These are phyloP conservation scores for Onthophagus taurus DNA, from an alignment of 1,140 invertebrate genomes.

Conservation along the genomic window DNA sequence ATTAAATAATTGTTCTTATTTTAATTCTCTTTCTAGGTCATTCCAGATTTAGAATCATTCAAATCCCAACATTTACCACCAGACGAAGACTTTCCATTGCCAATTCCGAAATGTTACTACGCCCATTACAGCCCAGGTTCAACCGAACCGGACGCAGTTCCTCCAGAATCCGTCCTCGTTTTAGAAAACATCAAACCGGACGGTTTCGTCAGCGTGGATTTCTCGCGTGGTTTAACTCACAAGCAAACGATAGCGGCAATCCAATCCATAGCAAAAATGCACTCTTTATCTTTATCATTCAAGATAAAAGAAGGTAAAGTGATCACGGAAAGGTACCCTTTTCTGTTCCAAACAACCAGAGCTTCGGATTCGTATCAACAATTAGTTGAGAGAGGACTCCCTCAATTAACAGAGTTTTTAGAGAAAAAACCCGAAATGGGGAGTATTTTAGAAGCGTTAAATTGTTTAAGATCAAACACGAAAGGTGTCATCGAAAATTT, in stretches of 20 bases:
- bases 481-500: slow-evolving; percentile 54
- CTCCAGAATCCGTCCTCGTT: slow-evolving; percentile 54
- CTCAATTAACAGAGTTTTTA: slow-evolving; percentile 60
- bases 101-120: slow-evolving; percentile 55
- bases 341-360: slow-evolving; percentile 63
- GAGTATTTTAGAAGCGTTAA: slow-evolving; percentile 43
- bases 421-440: slow-evolving; percentile 51
- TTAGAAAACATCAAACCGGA: slow-evolving; percentile 48
- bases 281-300: slow-evolving; percentile 57
- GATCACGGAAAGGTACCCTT: slow-evolving; percentile 56
- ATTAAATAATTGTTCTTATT: not conserved
- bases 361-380: slow-evolving; percentile 70
- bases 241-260: slow-evolving; percentile 56
- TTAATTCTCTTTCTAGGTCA: slow-evolving; percentile 42
- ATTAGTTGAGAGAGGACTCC: slow-evolving; percentile 60
- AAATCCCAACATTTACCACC: slow-evolving; percentile 38
- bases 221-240: slow-evolving; percentile 57
- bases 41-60: slow-evolving; percentile 50
- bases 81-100: slow-evolving; percentile 37
- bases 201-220: slow-evolving; percentile 48
- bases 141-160: slow-evolving; percentile 42
- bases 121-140: slow-evolving; percentile 48
- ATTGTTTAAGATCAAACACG: slow-evolving; percentile 46
- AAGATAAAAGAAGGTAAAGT: slow-evolving; percentile 51
- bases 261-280: slow-evolving; percentile 57